A percentile compares a stretch with the other conserved stretches of the same genome.
Conservation (phyloP, 2,113 vertebrate genomes). For the Guaruba guarouba region DNA sequence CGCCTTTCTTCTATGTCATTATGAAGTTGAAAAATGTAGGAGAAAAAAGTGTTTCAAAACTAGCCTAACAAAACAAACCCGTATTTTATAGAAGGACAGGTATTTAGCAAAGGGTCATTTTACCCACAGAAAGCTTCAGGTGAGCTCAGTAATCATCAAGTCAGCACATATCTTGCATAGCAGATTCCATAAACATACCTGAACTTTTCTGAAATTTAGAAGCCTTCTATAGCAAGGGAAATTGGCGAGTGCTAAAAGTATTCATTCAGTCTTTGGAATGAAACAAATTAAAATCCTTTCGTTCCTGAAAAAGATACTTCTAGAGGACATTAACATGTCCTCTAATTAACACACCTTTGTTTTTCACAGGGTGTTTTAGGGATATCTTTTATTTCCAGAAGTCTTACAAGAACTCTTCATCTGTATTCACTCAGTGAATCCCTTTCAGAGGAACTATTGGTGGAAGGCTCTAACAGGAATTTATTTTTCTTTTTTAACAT, state of each 20-base stretch:
- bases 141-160: slow-evolving; percentile 45
- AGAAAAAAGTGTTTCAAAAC: neutral
- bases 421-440: slow-evolving; percentile 69
- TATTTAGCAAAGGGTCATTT: slow-evolving; percentile 39
- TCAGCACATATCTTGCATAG: slow-evolving; percentile 44
- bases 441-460: slow-evolving; percentile 70
- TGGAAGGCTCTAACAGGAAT: slow-evolving; percentile 72
- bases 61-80: neutral
- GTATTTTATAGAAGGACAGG: neutral
- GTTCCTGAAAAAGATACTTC: slow-evolving; percentile 20
- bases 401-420: slow-evolving; percentile 66
- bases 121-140: slow-evolving; percentile 39
- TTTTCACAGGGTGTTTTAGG: slow-evolving; percentile 32
- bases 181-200: slow-evolving; percentile 37
- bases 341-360: slow-evolving; percentile 63
- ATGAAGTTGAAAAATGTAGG: slow-evolving; percentile 3
- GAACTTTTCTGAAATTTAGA: slow-evolving; percentile 58
- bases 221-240: slow-evolving; percentile 1
- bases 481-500: slow-evolving; percentile 77
- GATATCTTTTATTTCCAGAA: slow-evolving; percentile 53
- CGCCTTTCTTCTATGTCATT: neutral
- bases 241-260: slow-evolving; percentile 22
- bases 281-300: slow-evolving; percentile 1
- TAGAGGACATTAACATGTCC: neutral
- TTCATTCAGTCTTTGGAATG: slow-evolving; percentile 7